These are phyloP conservation scores for Oplegnathus fasciatus DNA, from an alignment of 2,113 vertebrate species.

Conservation along the genomic window DNA sequence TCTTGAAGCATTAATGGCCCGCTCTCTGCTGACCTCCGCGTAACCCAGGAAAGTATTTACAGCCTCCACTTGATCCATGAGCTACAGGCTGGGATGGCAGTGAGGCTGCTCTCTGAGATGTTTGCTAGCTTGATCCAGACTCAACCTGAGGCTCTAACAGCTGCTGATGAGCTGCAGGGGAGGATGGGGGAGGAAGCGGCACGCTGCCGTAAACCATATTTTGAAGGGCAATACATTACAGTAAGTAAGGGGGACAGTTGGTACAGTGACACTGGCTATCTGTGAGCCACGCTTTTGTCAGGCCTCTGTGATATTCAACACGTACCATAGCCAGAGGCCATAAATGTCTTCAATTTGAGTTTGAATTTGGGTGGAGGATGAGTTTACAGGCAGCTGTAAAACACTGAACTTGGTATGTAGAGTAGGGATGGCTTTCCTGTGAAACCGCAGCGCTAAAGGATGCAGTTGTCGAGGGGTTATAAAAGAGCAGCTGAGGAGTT, in stretches of 20 bases:
- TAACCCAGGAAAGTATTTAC: conserved; percentile 83
- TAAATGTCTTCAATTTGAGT: conserved; percentile 81
- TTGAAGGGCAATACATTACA: conserved; percentile 20
- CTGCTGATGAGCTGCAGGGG: conserved; percentile 64
- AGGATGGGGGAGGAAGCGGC: conserved; percentile 14
- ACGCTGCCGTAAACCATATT: conserved; percentile 46
- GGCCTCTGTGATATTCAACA: conserved; percentile 79
- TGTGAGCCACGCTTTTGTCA: conserved; percentile 56
- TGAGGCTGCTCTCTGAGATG: conserved; percentile 33
- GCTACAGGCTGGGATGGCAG: conserved; percentile 53
- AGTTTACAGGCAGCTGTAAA: conserved; percentile 82
- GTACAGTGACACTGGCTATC: conserved; percentile 46
- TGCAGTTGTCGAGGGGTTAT: conserved; percentile 58
- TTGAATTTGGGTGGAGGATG: conserved; percentile 80
- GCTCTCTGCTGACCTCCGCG: conserved; percentile 75
- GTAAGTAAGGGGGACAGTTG: conserved; percentile 48
- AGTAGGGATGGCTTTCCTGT: conserved; percentile 55
- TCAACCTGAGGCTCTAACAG: conserved; percentile 53
- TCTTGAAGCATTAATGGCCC: conserved; percentile 80
- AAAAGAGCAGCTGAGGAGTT: conserved; percentile 66
- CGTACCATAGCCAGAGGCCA: conserved; percentile 45
- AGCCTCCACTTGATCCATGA: conserved; percentile 83
- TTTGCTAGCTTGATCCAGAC: conserved; percentile 43
- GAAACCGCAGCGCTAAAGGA: conserved; percentile 32
- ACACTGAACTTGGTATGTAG: conserved; percentile 82